These are phyloP conservation scores for Nematostella vectensis DNA, from an alignment of 92 coral and sea anemone genomes.

Conservation along the genomic window DNA sequence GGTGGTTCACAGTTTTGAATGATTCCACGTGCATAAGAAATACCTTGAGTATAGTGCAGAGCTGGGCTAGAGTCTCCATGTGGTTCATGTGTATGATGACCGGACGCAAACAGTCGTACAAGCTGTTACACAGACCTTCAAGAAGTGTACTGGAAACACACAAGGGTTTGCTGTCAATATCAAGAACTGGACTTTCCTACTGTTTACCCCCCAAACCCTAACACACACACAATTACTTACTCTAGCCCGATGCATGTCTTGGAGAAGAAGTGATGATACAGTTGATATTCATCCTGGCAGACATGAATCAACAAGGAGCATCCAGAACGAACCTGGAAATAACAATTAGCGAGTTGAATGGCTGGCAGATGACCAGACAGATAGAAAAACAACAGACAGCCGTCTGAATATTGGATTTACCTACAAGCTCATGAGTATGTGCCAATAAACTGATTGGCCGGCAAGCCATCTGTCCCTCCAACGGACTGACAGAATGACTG, in stretches of 20 bases:
- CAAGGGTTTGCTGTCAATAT: background rate
- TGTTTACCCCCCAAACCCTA: no score
- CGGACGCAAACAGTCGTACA: conserved; percentile 89
- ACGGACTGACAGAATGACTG: no score
- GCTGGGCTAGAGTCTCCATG: conserved; percentile 92
- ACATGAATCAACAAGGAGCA: conserved; percentile 90
- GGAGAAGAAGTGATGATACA: conserved; percentile 90
- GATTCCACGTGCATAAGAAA: no score
- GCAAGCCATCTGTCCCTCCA: no score
- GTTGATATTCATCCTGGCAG: conserved; percentile 93
- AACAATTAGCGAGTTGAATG: no score
- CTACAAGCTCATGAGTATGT: no score
- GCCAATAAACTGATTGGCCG: no score
- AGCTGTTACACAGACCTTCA: conserved; percentile 72
- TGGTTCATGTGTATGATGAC: conserved; percentile 98
- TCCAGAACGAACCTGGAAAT: conserved; percentile 81
- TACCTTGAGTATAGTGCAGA: conserved; percentile 94
- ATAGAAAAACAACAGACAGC: no score
- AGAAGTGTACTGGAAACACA: conserved; percentile 46
- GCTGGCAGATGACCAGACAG: no score
- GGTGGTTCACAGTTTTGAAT: no score
- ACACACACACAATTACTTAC: no score
- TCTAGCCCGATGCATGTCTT: conserved; percentile 79
- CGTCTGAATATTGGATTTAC: no score
- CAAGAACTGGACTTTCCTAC: background rate